Percentiles rank a stretch among this genome's conserved stretches.
Evolutionary conservation across 2,888 invertebrate genomes (phyloP).

Genomic region (Drosophila kokeensis): DNA sequence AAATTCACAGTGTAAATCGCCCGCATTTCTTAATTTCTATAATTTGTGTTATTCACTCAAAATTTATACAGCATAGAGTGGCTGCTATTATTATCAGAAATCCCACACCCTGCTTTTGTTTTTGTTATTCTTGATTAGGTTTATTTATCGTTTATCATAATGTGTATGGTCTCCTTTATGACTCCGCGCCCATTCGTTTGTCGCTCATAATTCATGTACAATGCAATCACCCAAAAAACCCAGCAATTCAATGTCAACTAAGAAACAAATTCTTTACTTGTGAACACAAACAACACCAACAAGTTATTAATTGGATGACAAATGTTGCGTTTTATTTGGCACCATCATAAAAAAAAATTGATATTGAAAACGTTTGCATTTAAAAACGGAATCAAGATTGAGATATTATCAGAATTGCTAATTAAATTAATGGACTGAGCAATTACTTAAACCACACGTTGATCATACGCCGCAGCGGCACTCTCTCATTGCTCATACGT

Average conservation of each 20-base stretch:
- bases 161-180: slow-evolving; percentile 37
- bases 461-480: slow-evolving; percentile 40
- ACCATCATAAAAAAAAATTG: slow-evolving; percentile 11
- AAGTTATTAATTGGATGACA: slow-evolving; percentile 17
- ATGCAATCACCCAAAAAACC: slow-evolving; percentile 35
- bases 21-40: slow-evolving; percentile 19
- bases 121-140: slow-evolving; percentile 43
- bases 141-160: slow-evolving; percentile 44
- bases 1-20: slow-evolving; percentile 4
- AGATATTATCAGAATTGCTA: slow-evolving; percentile 59
- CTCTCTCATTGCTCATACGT: slow-evolving; percentile 35
- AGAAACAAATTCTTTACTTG: slow-evolving; percentile 2
- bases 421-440: slow-evolving; percentile 58
- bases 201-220: slow-evolving; percentile 37
- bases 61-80: slow-evolving; percentile 8
- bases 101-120: slow-evolving; percentile 43
- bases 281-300: slow-evolving; percentile 2
- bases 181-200: slow-evolving; percentile 36
- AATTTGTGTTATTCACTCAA: slow-evolving; percentile 37
- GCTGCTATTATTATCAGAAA: slow-evolving; percentile 41
- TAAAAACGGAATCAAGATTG: slow-evolving; percentile 34
- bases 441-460: slow-evolving; percentile 22
- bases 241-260: slow-evolving; percentile 45
- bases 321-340: slow-evolving; percentile 22
- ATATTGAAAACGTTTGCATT: not conserved